Evolutionary conservation across 2,888 invertebrate genomes (phyloP).

Genomic region (Amiota communis): DNA sequence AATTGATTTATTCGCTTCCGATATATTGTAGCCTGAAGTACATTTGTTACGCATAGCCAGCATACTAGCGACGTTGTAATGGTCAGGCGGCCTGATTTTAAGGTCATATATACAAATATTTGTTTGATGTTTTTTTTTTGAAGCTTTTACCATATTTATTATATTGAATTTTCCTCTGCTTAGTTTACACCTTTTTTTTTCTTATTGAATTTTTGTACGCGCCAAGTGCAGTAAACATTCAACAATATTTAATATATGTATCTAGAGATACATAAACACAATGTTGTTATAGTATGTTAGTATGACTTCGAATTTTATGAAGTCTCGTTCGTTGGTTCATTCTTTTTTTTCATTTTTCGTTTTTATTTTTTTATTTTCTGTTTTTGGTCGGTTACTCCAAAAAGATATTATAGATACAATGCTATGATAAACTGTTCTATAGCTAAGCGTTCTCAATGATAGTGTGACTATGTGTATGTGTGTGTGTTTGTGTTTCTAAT

Average conservation of each 20-base stretch:
- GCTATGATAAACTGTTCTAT: constrained; percentile 21
- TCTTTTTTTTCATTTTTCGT: constrained; percentile 28
- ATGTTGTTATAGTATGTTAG: not conserved
- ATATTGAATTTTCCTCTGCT: constrained; percentile 53
- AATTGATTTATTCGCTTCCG: not conserved
- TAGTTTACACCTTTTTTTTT: constrained; percentile 7
- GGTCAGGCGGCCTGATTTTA: too few species aligned
- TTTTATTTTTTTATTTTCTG: constrained; percentile 17
- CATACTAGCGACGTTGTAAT: not conserved
- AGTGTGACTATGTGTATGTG: not conserved
- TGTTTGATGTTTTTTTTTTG: constrained; percentile 3
- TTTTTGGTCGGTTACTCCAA: constrained; percentile 25
- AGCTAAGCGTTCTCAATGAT: not conserved
- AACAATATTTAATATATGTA: constrained; percentile 14
- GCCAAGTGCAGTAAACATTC: constrained; percentile 5
- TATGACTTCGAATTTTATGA: constrained; percentile 5
- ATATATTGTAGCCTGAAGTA: not conserved
- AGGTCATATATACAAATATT: too few species aligned
- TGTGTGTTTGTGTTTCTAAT: not conserved
- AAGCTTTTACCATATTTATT: constrained; percentile 44
- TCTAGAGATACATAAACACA: too few species aligned
- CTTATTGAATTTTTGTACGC: not conserved
- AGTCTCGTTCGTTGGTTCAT: constrained; percentile 13
- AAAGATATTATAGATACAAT: constrained; percentile 24
- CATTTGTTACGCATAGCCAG: not conserved